Base-by-base conservation (phyloP, 2,888 invertebrate species). In the Tetanocera ferruginea region DNA sequence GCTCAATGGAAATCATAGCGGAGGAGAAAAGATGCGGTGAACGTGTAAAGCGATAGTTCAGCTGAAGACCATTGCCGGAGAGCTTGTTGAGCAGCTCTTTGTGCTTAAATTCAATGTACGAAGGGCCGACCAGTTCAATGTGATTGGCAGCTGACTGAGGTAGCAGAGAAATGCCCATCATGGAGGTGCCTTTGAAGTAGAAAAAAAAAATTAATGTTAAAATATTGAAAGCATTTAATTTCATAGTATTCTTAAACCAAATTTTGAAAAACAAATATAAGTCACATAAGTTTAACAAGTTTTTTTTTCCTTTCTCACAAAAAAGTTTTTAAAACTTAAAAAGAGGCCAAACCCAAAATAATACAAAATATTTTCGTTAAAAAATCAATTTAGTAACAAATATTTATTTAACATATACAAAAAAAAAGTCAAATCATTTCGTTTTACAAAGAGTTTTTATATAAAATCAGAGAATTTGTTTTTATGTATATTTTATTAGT, bases 21-120 rank as follows among this genome's bases (percentile, higher is more conserved):
- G 94, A 91, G 9, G 96, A 96, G 90, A 94, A 95, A 73, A 98
- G 91, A 88, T 96, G 96, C 19, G 95, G 95, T 55, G 94, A 92
- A 83, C 97, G 92, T 0, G 94, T 93, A 90, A 95, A 97, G 81
- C 95, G 91, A 79, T 92, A 93, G 25, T 91, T 88, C 4, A 93
- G 91, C 77, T 91, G 91, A 73, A 96, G 89, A 0, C 96, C 96
- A 79, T 91, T 93, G 5, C 94, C 94, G 82, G 91, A 91, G 81
- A 96, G 93, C 90, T 94, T 94, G 81, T 94, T 93, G 11, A 97
- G 85, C 76, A 96, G 90, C 89, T 94, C 94, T 51, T 89, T 88
- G 70, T 91, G 90, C 81, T 92, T 92, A 23, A 92, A 88, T 64
- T 94, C 92, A 74, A 93, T 91, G 86, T 92, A 93, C 4, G 91